Evolutionary conservation across 2,888 invertebrate genomes (phyloP).

Genomic region (Hydroisotoma schaefferi): DNA sequence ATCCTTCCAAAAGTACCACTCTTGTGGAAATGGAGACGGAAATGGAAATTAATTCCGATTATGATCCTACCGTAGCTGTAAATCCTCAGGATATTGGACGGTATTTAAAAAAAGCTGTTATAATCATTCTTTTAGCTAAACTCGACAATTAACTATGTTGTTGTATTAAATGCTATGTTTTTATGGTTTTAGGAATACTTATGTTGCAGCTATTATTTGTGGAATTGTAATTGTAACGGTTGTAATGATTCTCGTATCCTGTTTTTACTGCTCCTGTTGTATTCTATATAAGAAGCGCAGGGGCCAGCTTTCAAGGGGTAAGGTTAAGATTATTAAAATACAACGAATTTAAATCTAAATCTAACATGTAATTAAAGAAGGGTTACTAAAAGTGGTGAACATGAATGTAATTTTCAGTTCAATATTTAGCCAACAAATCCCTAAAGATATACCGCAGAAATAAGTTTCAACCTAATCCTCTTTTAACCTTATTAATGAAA

Average conservation of each 20-base stretch:
- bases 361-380: too few species aligned
- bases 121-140: too few species aligned
- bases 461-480: too few species aligned
- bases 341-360: neutral
- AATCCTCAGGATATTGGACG: neutral
- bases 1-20: neutral
- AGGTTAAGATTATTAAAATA: neutral
- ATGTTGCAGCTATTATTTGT: constrained; percentile 50
- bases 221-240: constrained; percentile 50
- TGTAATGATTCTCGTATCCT: constrained; percentile 50
- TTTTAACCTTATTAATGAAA: too few species aligned
- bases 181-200: constrained; percentile 11
- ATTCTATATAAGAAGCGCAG: constrained; percentile 50
- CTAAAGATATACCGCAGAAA: too few species aligned
- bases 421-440: too few species aligned
- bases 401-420: too few species aligned
- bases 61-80: neutral
- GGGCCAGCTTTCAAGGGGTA: constrained; percentile 20
- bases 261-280: constrained; percentile 52
- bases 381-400: too few species aligned
- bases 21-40: constrained; percentile 13
- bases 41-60: constrained; percentile 2
- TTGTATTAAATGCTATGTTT: neutral
- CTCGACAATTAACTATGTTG: too few species aligned
- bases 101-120: constrained; percentile 4